phyloP scores from a whole-genome alignment of 2,797 vertebrate genomes.

The Hippopotamyrus pictus region DNA sequence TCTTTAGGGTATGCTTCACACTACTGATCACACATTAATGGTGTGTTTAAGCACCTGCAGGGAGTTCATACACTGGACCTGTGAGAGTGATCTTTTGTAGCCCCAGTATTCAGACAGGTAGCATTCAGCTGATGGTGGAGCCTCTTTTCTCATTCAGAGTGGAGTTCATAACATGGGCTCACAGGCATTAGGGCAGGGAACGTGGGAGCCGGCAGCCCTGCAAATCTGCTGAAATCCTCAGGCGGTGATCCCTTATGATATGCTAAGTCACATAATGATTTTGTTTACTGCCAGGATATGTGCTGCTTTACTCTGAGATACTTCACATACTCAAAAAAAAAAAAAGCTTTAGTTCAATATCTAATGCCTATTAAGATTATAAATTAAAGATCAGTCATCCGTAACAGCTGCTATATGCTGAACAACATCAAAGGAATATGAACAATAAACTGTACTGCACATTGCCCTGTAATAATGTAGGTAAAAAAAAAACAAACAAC shows the following conservation, averaged over 20 bases:
- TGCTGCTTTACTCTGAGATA: slow-evolving; percentile 42
- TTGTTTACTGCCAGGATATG: slow-evolving; percentile 60
- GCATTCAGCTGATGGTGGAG: slow-evolving; percentile 49
- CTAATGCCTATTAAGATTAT: slow-evolving; percentile 60
- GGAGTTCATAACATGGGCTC: slow-evolving; percentile 49
- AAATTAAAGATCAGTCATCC: slow-evolving; percentile 62
- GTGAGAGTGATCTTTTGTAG: slow-evolving; percentile 55
- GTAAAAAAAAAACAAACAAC: slow-evolving; percentile 32
- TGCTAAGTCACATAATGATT: slow-evolving; percentile 58
- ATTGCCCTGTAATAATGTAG: neutral
- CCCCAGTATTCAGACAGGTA: slow-evolving; percentile 61
- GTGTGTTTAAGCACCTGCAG: slow-evolving; percentile 45
- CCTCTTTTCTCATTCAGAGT: slow-evolving; percentile 24
- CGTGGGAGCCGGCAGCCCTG: slow-evolving; percentile 48
- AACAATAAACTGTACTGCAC: slow-evolving; percentile 38
- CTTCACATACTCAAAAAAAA: slow-evolving; percentile 8
- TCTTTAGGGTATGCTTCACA: slow-evolving; percentile 18
- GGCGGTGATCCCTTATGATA: slow-evolving; percentile 61
- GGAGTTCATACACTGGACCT: slow-evolving; percentile 47
- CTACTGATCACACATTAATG: slow-evolving; percentile 30
- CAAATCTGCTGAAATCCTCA: slow-evolving; percentile 54
- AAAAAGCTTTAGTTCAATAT: slow-evolving; percentile 49
- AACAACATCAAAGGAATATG: slow-evolving; percentile 44
- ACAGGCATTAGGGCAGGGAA: slow-evolving; percentile 46
- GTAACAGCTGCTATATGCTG: slow-evolving; percentile 50